Conservation (phyloP, 2,113 vertebrate genomes). For the Epinephelus cyanopodus region DNA sequence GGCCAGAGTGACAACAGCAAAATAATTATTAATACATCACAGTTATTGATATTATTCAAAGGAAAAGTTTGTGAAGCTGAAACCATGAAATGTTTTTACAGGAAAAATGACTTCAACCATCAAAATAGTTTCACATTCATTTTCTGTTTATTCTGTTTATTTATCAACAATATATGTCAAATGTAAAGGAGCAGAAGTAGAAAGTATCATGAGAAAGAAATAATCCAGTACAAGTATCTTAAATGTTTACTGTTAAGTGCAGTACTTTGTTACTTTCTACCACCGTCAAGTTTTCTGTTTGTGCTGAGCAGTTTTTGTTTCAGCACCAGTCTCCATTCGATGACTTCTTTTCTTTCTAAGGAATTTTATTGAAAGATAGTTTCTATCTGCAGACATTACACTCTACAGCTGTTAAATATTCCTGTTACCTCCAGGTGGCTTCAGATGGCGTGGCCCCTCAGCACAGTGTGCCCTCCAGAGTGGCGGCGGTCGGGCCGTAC, state of each 20-base stretch:
- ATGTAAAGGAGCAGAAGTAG: neutral
- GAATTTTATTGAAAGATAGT: too few species aligned
- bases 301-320: neutral
- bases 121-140: too few species aligned
- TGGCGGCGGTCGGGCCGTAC: constrained; percentile 95
- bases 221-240: neutral
- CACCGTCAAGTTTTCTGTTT: too few species aligned
- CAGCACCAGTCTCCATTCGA: neutral
- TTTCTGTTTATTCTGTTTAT: too few species aligned
- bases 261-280: neutral
- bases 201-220: neutral
- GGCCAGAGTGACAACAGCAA: too few species aligned
- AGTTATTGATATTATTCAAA: too few species aligned
- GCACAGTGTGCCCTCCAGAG: constrained; percentile 85
- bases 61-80: too few species aligned
- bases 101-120: too few species aligned
- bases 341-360: neutral
- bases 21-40: too few species aligned
- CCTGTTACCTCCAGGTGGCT: constrained; percentile 78
- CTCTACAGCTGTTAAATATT: neutral
- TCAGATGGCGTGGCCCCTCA: constrained; percentile 76
- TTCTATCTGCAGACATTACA: neutral
- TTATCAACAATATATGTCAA: neutral
- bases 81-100: too few species aligned
- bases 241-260: neutral